phyloP scores from a whole-genome alignment of 1,140 invertebrate species.

The Ips typographus region DNA sequence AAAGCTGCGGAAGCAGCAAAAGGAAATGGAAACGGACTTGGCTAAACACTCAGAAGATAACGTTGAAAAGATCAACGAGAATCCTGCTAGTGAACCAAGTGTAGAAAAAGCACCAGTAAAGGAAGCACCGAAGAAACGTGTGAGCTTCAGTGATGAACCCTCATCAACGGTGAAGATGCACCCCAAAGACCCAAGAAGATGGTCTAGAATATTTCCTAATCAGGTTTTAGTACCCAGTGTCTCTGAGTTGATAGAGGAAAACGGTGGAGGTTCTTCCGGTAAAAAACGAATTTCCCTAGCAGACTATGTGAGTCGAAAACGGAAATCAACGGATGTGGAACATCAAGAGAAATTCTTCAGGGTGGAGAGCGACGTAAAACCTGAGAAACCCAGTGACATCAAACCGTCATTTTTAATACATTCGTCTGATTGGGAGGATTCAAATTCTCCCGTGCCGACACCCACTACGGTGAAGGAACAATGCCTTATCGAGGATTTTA shows the following conservation, averaged over 20 bases:
- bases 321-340: constrained; percentile 27
- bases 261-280: constrained; percentile 11
- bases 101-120: not conserved
- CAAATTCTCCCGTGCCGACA: constrained; percentile 30
- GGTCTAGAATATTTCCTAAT: not conserved
- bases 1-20: constrained; percentile 34
- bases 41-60: constrained; percentile 11
- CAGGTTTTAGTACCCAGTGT: constrained; percentile 23
- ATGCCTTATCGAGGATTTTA: constrained; percentile 33
- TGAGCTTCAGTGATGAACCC: constrained; percentile 17
- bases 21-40: constrained; percentile 8
- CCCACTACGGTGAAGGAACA: constrained; percentile 10
- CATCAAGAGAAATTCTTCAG: not conserved
- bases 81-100: not conserved
- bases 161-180: constrained; percentile 12
- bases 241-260: constrained; percentile 31
- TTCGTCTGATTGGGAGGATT: constrained; percentile 41
- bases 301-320: constrained; percentile 42
- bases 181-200: constrained; percentile 9
- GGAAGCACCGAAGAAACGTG: constrained; percentile 1
- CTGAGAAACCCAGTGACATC: not conserved
- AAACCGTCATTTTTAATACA: constrained; percentile 29
- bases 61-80: not conserved
- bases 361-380: not conserved
- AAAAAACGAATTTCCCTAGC: constrained; percentile 40